Evolutionary conservation across 2,888 invertebrate genomes (phyloP).

Genomic region (Apotomis capreana): DNA sequence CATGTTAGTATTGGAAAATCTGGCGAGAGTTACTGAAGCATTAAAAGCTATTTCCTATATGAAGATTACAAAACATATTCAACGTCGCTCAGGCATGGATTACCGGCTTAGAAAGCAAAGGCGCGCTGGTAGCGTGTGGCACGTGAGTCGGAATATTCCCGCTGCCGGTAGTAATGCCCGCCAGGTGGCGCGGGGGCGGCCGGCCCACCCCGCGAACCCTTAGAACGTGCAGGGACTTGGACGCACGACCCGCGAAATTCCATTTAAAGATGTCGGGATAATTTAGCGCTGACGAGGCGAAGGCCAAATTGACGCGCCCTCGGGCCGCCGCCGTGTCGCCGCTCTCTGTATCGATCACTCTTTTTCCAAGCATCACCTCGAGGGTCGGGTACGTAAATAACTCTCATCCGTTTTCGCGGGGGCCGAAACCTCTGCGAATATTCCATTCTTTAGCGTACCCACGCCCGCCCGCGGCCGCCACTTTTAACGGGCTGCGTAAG

Average conservation of each 20-base stretch:
- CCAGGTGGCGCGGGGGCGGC: slow-evolving; percentile 57
- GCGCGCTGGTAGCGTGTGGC: slow-evolving; percentile 27
- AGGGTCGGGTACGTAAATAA: slow-evolving; percentile 71
- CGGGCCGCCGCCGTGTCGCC: slow-evolving; percentile 65
- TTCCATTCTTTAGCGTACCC: slow-evolving; percentile 38
- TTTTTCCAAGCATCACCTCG: slow-evolving; percentile 62
- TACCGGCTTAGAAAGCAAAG: slow-evolving; percentile 11
- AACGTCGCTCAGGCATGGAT: slow-evolving; percentile 20
- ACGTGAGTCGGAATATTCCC: slow-evolving; percentile 44
- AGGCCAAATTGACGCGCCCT: slow-evolving; percentile 79
- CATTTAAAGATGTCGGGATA: slow-evolving; percentile 83
- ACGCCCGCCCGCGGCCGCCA: slow-evolving; percentile 34
- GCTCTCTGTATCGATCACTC: slow-evolving; percentile 72
- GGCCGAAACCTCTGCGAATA: slow-evolving; percentile 57
- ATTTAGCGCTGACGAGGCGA: slow-evolving; percentile 81
- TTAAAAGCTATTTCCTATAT: slow-evolving; percentile 10
- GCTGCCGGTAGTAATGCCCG: slow-evolving; percentile 50
- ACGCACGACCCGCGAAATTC: slow-evolving; percentile 78
- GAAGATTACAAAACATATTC: slow-evolving; percentile 13
- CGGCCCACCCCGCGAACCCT: slow-evolving; percentile 23
- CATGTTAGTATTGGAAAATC: slow-evolving; percentile 11
- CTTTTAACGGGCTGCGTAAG: slow-evolving; percentile 35
- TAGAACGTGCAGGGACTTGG: slow-evolving; percentile 51
- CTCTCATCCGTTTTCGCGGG: slow-evolving; percentile 65
- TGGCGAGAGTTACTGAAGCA: slow-evolving; percentile 6